A percentile compares a stretch with the other conserved stretches of the same genome.
Evolutionary conservation across 2,797 vertebrate species (phyloP).

Genomic region (Valencia hispanica): DNA sequence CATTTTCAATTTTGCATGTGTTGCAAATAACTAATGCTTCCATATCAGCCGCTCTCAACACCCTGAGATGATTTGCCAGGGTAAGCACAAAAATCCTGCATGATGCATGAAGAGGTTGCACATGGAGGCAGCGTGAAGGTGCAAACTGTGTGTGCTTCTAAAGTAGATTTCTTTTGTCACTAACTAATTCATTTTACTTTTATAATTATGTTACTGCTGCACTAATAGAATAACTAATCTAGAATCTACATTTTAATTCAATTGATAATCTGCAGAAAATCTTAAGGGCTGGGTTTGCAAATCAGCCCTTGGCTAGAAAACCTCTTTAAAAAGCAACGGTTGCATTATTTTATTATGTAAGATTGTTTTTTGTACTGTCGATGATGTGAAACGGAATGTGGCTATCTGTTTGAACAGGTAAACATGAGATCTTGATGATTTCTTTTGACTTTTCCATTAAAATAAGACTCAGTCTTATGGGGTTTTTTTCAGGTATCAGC

Average conservation of each 20-base stretch:
- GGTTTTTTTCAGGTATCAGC: no score
- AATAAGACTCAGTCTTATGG: no score
- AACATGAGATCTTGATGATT: no score
- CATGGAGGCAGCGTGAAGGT: background rate
- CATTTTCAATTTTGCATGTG: constrained; percentile 69
- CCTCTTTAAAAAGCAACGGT: no score
- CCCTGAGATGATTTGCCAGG: constrained; percentile 47
- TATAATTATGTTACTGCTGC: background rate
- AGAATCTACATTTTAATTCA: background rate
- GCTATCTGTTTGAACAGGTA: no score
- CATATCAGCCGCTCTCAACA: constrained; percentile 2
- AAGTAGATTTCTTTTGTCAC: background rate
- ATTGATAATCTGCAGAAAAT: background rate
- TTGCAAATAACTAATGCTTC: constrained; percentile 57
- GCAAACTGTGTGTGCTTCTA: background rate
- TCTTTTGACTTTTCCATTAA: no score
- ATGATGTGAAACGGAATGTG: no score
- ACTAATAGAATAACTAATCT: background rate
- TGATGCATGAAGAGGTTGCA: constrained; percentile 9
- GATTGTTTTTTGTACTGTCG: no score
- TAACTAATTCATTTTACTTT: background rate
- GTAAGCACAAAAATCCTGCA: constrained; percentile 58
- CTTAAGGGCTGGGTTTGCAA: no score
- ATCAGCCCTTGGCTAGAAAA: no score
- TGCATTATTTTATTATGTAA: no score